Base-by-base conservation (phyloP, 2,797 vertebrate species). In the Macropus fuliginosus region DNA sequence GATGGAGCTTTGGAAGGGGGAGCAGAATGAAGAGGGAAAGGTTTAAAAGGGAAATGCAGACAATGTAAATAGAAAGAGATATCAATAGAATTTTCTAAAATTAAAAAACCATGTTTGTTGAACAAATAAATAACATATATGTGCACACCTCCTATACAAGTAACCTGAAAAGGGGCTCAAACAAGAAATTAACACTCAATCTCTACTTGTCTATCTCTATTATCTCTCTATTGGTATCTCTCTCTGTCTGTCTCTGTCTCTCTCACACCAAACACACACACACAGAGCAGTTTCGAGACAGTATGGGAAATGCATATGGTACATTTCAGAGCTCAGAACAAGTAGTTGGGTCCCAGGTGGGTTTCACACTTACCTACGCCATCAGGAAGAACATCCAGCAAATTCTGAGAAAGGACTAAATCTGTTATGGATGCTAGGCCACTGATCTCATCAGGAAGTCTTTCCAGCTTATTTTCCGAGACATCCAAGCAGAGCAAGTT, bases 391-490 rank as follows among this genome's bases (percentile, higher is more conserved):
- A 98, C 95, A 91, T 99, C 99, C 91, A 99, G 98, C 98, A 99
- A 98, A 98, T 99, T 99, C 98, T 99, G 99, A 97, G 99, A 99
- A 98, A 99, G 99, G 96, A 99, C 99, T 97, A 99, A 99, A 98
- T 99, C 99, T 55, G 99, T 99, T 98, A 99, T 99, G 54, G 99
- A 99, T 97, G 98, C 97, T 97, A 99, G 98, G 96, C 99, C 99
- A 55, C 99, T 99, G 94, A 99, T 98, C 98, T 99, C 99, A 97
- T 99, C 99, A 55, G 99, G 99, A 97, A 99, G 99, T 97, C 98
- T 99, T 98, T 99, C 99, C 98, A 99, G 98, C 98, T 99, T 99
- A 98, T 99, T 99, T 99, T 99, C 99, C 3, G 99, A 99, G 94
- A 99, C 99, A 98, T 99, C 99, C 98, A 99, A 98, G 98, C 99